Evolutionary conservation across 2,113 vertebrate species (phyloP).

Genomic region (Laterallus jamaicensis): DNA sequence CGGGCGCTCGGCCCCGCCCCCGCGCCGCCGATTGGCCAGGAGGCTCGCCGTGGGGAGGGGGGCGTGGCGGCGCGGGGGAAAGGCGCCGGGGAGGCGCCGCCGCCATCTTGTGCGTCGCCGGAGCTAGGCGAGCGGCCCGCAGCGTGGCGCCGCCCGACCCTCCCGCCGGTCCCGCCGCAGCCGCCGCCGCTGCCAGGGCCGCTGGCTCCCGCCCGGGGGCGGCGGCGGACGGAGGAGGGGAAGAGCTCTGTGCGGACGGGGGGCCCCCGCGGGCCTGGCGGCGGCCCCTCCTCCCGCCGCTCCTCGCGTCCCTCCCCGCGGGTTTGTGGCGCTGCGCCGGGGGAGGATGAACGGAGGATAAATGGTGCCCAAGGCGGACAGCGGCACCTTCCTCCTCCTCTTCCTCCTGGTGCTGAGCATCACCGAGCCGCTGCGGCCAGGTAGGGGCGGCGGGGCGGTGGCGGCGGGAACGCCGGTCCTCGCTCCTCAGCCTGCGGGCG

Average conservation of each 20-base stretch:
- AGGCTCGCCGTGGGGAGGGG: too few species aligned
- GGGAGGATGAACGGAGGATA: slow-evolving; percentile 99
- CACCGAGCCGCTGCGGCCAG: slow-evolving; percentile 93
- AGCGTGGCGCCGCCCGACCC: background rate
- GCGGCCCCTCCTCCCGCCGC: background rate
- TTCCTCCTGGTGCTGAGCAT: slow-evolving; percentile 89
- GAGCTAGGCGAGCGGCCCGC: too few species aligned
- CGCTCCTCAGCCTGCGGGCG: background rate
- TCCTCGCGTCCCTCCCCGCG: slow-evolving; percentile 6
- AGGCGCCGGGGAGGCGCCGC: too few species aligned
- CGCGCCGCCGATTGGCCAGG: too few species aligned
- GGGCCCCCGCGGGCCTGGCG: background rate
- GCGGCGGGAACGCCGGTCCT: background rate
- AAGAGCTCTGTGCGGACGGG: background rate
- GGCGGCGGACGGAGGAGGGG: background rate
- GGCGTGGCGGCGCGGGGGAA: too few species aligned
- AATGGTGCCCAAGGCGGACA: slow-evolving; percentile 97
- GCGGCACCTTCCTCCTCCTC: slow-evolving; percentile 90
- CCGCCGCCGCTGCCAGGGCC: background rate
- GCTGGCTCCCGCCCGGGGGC: background rate
- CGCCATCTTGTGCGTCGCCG: too few species aligned
- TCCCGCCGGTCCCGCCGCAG: background rate
- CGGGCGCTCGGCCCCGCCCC: too few species aligned
- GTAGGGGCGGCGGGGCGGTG: slow-evolving; percentile 67
- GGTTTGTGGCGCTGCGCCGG: slow-evolving; percentile 71